These are phyloP conservation scores for Zeus faber DNA, from an alignment of 2,113 vertebrate species.

Conservation along the genomic window DNA sequence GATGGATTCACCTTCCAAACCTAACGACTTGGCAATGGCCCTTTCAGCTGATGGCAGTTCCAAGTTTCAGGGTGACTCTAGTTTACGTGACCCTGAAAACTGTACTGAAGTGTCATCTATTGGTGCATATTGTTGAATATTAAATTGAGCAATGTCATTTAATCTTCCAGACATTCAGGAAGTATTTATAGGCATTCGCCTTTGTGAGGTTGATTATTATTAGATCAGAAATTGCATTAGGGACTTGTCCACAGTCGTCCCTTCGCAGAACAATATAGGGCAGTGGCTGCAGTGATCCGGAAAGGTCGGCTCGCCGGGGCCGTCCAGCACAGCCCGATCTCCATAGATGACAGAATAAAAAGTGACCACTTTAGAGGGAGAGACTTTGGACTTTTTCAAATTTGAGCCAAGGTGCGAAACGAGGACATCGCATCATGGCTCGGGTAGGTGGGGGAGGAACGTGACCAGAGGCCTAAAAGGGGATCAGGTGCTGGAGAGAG, in stretches of 20 bases:
- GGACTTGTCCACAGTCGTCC: conserved; percentile 23
- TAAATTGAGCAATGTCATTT: conserved; percentile 1
- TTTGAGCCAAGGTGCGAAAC: conserved; percentile 44
- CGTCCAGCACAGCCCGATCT: conserved; percentile 28
- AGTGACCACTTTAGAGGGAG: conserved; percentile 32
- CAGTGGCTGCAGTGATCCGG: conserved; percentile 12
- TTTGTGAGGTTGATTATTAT: conserved; percentile 23
- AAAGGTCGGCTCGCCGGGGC: conserved; percentile 30
- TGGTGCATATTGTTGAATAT: not conserved
- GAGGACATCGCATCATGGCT: conserved; percentile 51
- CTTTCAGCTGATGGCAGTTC: too few relatives aligned
- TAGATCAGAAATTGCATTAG: not conserved
- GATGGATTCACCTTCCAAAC: too few relatives aligned
- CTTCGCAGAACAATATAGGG: conserved; percentile 37
- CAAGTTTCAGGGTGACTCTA: too few relatives aligned
- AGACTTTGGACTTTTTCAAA: conserved; percentile 41
- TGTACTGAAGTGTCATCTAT: not conserved
- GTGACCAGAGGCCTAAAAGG: conserved; percentile 59
- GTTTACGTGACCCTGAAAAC: too few relatives aligned
- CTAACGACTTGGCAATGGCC: too few relatives aligned
- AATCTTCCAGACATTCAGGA: conserved; percentile 1
- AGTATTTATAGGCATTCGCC: not conserved
- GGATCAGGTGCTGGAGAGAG: conserved; percentile 57
- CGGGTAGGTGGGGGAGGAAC: conserved; percentile 36
- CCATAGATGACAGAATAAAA: conserved; percentile 31